Evolutionary conservation across 2,113 vertebrate genomes (phyloP).

Genomic region (Misgurnus mizolepis): DNA sequence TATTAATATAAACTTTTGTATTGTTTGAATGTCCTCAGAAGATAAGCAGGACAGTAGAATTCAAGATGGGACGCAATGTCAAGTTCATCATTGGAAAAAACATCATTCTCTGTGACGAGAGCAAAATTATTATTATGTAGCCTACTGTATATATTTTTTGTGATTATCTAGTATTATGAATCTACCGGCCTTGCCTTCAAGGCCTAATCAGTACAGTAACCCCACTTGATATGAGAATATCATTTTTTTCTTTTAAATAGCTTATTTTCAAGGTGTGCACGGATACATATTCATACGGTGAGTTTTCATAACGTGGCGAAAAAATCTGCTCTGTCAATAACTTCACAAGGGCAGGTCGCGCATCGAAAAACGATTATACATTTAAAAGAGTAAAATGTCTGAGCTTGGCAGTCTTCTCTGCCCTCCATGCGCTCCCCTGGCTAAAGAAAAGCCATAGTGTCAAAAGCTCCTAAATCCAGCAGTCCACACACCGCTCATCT

Average conservation of each 20-base stretch:
- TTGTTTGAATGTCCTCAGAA: conserved; percentile 3
- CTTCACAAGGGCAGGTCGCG: conserved; percentile 16
- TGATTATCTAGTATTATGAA: conserved; percentile 35
- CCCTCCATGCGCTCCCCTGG: neutral
- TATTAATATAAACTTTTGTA: neutral
- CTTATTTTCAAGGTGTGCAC: conserved; percentile 20
- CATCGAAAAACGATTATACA: conserved; percentile 27
- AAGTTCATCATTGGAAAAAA: neutral
- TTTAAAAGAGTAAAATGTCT: conserved; percentile 27
- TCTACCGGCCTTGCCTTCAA: conserved; percentile 24
- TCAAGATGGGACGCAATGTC: conserved; percentile 4
- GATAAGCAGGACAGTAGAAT: neutral
- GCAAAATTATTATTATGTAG: neutral
- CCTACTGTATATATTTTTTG: neutral
- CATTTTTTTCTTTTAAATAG: conserved; percentile 1
- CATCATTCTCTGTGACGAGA: neutral
- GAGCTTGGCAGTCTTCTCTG: conserved; percentile 14
- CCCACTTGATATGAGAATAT: conserved; percentile 22
- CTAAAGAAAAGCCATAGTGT: neutral
- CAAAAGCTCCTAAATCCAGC: conserved; percentile 1
- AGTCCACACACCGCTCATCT: neutral
- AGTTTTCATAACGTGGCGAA: conserved; percentile 28
- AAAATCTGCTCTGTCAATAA: conserved; percentile 36
- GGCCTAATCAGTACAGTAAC: conserved; percentile 28
- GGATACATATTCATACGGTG: conserved; percentile 42